Percentiles rank a stretch among this genome's conserved stretches.
phyloP scores from a whole-genome alignment of 2,113 vertebrate species.

The Otocyon megalotis region DNA sequence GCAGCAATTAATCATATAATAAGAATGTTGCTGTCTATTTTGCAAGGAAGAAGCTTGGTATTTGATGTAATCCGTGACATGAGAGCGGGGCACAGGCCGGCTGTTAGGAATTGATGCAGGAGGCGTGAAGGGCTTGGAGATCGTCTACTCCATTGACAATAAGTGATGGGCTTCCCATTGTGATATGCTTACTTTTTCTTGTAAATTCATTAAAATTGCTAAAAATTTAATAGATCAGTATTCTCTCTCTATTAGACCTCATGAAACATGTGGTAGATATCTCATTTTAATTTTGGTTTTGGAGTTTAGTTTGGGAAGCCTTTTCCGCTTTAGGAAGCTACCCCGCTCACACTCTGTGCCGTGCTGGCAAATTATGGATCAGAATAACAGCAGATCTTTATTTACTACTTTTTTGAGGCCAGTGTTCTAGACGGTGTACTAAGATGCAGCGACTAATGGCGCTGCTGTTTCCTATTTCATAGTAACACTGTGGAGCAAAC shows the following conservation, averaged over 20 bases:
- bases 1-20: conserved; percentile 23
- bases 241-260: neutral
- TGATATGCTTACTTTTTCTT: neutral
- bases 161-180: neutral
- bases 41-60: neutral
- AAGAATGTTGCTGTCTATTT: conserved; percentile 43
- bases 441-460: neutral
- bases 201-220: neutral
- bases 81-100: neutral
- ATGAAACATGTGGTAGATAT: neutral
- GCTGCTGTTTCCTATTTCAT: neutral
- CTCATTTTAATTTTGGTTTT: neutral
- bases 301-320: neutral
- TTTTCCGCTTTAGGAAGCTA: neutral
- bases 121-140: neutral
- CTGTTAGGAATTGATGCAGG: neutral
- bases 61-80: neutral
- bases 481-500: neutral
- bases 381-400: neutral
- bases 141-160: neutral
- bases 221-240: neutral
- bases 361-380: neutral
- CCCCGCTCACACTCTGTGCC: neutral
- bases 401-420: neutral
- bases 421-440: neutral